phyloP scores from a whole-genome alignment of 2,797 vertebrate genomes.

The Pterois miles region DNA sequence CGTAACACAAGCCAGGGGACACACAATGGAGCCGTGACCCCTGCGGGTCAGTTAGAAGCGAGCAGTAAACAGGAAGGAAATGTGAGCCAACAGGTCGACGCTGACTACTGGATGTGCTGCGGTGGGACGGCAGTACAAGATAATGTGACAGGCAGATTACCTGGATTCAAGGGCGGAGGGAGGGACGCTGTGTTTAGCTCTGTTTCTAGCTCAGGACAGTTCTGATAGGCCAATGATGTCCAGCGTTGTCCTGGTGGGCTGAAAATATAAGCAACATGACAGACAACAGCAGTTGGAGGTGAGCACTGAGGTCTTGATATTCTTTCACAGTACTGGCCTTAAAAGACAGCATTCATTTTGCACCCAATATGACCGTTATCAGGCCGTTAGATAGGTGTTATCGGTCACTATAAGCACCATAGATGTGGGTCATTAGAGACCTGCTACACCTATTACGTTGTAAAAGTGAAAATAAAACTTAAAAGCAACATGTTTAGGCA shows the following conservation, averaged over 20 bases:
- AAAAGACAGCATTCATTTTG: neutral
- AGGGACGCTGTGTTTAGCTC: constrained; percentile 1
- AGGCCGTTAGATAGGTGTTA: too few species aligned
- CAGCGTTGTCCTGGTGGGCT: neutral
- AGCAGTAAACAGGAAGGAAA: constrained; percentile 83
- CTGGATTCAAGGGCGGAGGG: constrained; percentile 58
- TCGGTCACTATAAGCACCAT: too few species aligned
- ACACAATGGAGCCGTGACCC: constrained; percentile 74
- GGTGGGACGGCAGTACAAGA: constrained; percentile 58
- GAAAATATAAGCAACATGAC: constrained; percentile 17
- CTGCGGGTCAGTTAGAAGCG: constrained; percentile 57
- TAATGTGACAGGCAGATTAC: constrained; percentile 76
- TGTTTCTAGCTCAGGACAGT: constrained; percentile 1
- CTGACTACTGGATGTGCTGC: constrained; percentile 69
- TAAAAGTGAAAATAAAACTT: too few species aligned
- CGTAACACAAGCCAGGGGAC: constrained; percentile 69
- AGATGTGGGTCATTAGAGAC: too few species aligned
- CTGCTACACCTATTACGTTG: too few species aligned
- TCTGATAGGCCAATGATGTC: constrained; percentile 34
- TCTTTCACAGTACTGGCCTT: neutral
- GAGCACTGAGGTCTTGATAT: neutral
- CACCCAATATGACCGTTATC: too few species aligned
- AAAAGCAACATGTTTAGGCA: too few species aligned
- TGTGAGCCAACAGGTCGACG: constrained; percentile 69
- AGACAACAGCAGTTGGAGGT: neutral